Conservation (phyloP, 2,113 vertebrate species). For the Cyanoderma ruficeps region DNA sequence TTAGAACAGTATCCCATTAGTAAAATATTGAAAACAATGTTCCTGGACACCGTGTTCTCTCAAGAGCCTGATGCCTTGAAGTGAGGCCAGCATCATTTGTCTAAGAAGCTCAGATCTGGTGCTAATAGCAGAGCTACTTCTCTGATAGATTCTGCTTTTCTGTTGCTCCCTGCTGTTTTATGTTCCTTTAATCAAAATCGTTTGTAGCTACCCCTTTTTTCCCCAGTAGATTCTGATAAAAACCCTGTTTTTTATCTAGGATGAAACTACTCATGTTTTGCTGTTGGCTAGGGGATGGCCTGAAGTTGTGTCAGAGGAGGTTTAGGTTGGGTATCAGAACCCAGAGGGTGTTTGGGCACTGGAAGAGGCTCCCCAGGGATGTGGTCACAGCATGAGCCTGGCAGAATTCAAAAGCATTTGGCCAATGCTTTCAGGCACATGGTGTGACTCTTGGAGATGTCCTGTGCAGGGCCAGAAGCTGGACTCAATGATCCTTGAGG, state of each 20-base stretch:
- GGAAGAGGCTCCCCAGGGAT: neutral
- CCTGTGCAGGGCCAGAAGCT: neutral
- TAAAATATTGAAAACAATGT: neutral
- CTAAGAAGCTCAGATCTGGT: neutral
- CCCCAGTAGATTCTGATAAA: neutral
- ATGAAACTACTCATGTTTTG: neutral
- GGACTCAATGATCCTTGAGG: fast-evolving
- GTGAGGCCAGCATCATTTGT: neutral
- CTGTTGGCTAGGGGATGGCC: neutral
- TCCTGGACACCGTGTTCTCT: neutral
- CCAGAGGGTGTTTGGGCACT: neutral
- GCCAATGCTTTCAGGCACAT: neutral
- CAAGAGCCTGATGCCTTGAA: neutral
- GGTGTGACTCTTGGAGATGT: neutral
- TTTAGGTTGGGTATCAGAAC: neutral
- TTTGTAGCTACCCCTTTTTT: neutral
- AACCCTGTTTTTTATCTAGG: neutral
- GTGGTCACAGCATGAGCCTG: neutral
- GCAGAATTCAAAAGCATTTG: neutral
- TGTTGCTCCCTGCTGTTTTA: neutral
- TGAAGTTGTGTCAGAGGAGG: neutral
- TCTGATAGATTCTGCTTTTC: neutral
- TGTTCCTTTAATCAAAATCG: neutral
- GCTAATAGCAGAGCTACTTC: neutral
- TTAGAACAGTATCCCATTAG: neutral